A percentile compares a stretch with the other conserved stretches of the same genome.
Evolutionary conservation across 2,797 vertebrate genomes (phyloP).

Genomic region (Thalassophryne amazonica): DNA sequence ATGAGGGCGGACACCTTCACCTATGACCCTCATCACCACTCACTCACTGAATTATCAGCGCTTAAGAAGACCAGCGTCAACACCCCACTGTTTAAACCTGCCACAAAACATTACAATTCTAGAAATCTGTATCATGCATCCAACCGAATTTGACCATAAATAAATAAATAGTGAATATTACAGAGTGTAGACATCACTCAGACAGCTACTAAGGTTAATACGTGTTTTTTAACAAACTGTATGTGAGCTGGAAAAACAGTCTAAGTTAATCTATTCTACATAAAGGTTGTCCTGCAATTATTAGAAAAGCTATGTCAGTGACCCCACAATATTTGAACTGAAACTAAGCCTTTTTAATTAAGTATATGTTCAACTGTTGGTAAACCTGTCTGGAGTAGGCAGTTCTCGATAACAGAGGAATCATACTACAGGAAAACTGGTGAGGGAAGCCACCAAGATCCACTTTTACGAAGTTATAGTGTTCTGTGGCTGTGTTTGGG

Average conservation of each 20-base stretch:
- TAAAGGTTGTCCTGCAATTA: conserved; percentile 49
- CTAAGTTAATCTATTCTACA: conserved; percentile 34
- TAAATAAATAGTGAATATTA: neutral
- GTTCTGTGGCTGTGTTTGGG: no score
- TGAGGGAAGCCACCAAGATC: no score
- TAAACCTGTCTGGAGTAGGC: no score
- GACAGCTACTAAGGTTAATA: conserved; percentile 34
- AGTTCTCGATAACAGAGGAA: no score
- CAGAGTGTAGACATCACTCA: neutral
- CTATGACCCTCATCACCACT: conserved; percentile 49
- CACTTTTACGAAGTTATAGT: no score
- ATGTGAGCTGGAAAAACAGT: conserved; percentile 44
- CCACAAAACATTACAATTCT: neutral
- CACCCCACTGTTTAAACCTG: accelerated
- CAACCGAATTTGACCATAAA: neutral
- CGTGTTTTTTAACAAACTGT: conserved; percentile 54
- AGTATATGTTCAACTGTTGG: no score
- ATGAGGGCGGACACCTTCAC: conserved; percentile 21
- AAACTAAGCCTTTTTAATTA: conserved; percentile 21
- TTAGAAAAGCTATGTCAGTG: conserved; percentile 24
- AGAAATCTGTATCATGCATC: neutral
- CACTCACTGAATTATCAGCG: conserved; percentile 37
- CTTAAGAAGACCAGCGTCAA: conserved; percentile 12
- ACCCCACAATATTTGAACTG: conserved; percentile 1
- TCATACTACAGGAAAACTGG: no score